Conservation (phyloP, 23 tunicate genomes). For the Phallusia fumigata region DNA sequence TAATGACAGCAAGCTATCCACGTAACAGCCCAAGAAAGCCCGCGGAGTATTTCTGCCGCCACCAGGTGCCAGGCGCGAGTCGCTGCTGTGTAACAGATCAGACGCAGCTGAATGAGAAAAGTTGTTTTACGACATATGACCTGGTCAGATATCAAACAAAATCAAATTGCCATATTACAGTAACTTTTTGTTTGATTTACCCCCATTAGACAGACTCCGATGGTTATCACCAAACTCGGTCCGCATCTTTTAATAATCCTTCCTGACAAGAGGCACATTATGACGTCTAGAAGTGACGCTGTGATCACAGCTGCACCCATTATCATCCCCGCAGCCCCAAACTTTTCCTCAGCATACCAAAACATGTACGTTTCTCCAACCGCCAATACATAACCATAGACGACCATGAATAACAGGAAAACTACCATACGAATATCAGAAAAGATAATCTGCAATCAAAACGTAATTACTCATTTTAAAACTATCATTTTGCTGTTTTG, state of each 20-base stretch:
- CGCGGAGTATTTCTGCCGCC: constrained; percentile 25
- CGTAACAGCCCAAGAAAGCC: constrained; percentile 42
- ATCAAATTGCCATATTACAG: no score
- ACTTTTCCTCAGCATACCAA: constrained; percentile 49
- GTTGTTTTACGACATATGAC: no score
- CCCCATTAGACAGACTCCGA: constrained; percentile 26
- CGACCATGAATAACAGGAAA: constrained; percentile 9
- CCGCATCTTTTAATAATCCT: constrained; percentile 46
- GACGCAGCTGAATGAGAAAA: constrained; percentile 15
- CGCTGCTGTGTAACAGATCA: constrained; percentile 26
- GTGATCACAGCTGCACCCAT: constrained; percentile 20
- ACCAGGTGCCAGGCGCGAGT: constrained; percentile 55
- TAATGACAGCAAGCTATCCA: constrained; percentile 42
- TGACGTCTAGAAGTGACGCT: constrained; percentile 30
- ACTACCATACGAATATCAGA: constrained; percentile 16
- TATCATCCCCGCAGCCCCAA: constrained; percentile 38
- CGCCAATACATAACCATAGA: constrained; percentile 17
- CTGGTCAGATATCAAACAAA: no score
- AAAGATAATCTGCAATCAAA: constrained; percentile 14
- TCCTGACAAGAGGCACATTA: constrained; percentile 37
- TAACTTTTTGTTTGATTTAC: no score
- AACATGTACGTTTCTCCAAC: constrained; percentile 45
- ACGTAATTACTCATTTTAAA: neutral
- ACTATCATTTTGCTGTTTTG: no score
- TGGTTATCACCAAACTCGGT: constrained; percentile 21